Evolutionary conservation across 2,797 vertebrate species (phyloP), one percentile per base, ranked within the genome.

Genomic region (Tapera naevia): DNA sequence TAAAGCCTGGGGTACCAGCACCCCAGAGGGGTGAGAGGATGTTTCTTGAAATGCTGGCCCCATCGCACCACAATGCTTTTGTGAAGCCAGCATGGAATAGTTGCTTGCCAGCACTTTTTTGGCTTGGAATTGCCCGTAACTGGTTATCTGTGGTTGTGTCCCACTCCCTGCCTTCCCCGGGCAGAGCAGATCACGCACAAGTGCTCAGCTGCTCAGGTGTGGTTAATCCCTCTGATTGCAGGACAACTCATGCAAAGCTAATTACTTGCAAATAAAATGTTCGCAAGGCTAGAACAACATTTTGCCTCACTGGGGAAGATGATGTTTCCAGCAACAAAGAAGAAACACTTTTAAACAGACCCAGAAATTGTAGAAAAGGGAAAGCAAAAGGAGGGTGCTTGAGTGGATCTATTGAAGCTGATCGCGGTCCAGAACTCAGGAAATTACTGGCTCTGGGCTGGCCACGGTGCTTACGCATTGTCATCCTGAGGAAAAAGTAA

Each of bases 401-500:
- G 45, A 37, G 56, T 2, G 2, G 56, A 6, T 43, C 39, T 57
- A 2, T 13, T 1, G 2, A 19, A 60, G 16, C 56, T 30, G n/a
- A 18, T 27, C 8, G 32, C 9, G 7, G 13, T 57, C 70, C 69
- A 17, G 81, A 65, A 70, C 17, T 5, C 61, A 3, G 57, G 67
- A 21, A 30, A 9, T 0, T 1, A 23, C n/a, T 0, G n/a, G 58
- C 66, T 61, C 13, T 1, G 25, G 54, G 54, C 60, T 80, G 39
- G n/a, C 35, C 7, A 1, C 3, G 43, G 72, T 43, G 61, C 53
- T 90, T 61, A 6, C 5, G 1, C 39, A 0, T 6, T 7, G 35
- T 25, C 28, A 4, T 37, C 45, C 45, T 10, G 66, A 72, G 74
- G 66, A 61, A 58, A 84, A 86, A 81, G 18, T 19, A 57, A 53